Conservation (phyloP, 2,113 vertebrate genomes). For the Corythornis vintsioides region DNA sequence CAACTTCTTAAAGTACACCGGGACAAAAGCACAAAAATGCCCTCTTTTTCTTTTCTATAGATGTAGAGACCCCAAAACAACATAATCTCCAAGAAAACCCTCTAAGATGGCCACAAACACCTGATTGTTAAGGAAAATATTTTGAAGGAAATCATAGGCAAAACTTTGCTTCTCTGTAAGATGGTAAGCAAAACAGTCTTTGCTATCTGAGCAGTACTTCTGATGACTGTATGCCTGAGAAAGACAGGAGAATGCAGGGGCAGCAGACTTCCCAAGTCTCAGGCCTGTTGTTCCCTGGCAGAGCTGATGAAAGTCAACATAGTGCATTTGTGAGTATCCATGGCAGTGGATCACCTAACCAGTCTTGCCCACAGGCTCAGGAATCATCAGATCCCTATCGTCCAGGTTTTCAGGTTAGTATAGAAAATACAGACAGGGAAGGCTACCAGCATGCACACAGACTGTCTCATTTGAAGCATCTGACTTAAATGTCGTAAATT, state of each 20-base stretch:
- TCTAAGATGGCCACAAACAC: background rate
- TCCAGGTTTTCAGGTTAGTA: slow-evolving; percentile 34
- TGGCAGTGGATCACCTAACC: background rate
- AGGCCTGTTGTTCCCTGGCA: background rate
- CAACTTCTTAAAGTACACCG: background rate
- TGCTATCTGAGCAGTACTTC: background rate
- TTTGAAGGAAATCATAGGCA: background rate
- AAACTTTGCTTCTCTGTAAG: background rate
- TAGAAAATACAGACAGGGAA: slow-evolving; percentile 21
- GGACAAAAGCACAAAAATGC: background rate
- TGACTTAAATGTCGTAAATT: background rate
- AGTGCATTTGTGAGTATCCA: background rate
- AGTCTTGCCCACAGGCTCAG: background rate
- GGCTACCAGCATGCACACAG: background rate
- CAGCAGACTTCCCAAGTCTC: background rate
- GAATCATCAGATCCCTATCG: slow-evolving; percentile 8
- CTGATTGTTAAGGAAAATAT: background rate
- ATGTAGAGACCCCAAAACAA: background rate
- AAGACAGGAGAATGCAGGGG: background rate
- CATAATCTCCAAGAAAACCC: background rate
- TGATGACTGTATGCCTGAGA: background rate
- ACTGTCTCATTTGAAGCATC: slow-evolving; percentile 25
- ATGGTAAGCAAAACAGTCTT: background rate
- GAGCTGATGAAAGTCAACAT: background rate
- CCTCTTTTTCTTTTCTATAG: background rate